Evolutionary conservation across 1,140 invertebrate genomes (phyloP).

Genomic region (Drosophila baimaii): DNA sequence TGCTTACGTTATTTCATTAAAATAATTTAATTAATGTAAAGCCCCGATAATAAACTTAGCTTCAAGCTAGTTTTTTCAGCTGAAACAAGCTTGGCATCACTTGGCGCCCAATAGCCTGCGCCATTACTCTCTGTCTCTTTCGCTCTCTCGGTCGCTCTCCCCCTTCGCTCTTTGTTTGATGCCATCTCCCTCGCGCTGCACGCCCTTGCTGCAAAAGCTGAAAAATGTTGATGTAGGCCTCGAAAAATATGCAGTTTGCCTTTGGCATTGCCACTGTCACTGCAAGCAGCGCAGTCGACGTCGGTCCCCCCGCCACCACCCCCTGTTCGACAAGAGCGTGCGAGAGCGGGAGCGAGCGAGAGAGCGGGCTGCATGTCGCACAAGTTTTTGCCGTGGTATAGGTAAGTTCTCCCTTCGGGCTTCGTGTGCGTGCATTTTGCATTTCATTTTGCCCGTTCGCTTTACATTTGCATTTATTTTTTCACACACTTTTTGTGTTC

Average conservation of each 20-base stretch:
- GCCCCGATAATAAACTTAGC: not conserved
- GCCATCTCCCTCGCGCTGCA: slow-evolving; percentile 30
- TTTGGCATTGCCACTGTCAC: slow-evolving; percentile 82
- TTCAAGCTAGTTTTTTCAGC: slow-evolving; percentile 1
- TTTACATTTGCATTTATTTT: slow-evolving; percentile 51
- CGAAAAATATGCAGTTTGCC: slow-evolving; percentile 79
- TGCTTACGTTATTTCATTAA: too few species aligned
- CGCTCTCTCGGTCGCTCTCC: slow-evolving; percentile 17
- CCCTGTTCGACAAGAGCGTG: not conserved
- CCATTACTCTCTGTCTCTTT: slow-evolving; percentile 18
- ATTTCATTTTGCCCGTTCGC: slow-evolving; percentile 50
- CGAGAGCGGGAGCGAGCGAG: slow-evolving; percentile 13
- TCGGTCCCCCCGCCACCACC: slow-evolving; percentile 1
- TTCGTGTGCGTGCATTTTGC: slow-evolving; percentile 42
- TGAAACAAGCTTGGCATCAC: not conserved
- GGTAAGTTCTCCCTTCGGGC: slow-evolving; percentile 78
- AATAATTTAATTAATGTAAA: too few species aligned
- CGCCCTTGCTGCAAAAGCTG: slow-evolving; percentile 66
- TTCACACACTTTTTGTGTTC: slow-evolving; percentile 62
- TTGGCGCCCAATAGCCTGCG: slow-evolving; percentile 23
- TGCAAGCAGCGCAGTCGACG: slow-evolving; percentile 65
- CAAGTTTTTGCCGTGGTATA: slow-evolving; percentile 73
- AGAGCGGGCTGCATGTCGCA: slow-evolving; percentile 70
- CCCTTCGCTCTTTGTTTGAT: slow-evolving; percentile 33
- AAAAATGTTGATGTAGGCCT: slow-evolving; percentile 82